These are phyloP conservation scores for Spheniscus mendiculus DNA, from an alignment of 2,113 vertebrate species.

Conservation along the genomic window DNA sequence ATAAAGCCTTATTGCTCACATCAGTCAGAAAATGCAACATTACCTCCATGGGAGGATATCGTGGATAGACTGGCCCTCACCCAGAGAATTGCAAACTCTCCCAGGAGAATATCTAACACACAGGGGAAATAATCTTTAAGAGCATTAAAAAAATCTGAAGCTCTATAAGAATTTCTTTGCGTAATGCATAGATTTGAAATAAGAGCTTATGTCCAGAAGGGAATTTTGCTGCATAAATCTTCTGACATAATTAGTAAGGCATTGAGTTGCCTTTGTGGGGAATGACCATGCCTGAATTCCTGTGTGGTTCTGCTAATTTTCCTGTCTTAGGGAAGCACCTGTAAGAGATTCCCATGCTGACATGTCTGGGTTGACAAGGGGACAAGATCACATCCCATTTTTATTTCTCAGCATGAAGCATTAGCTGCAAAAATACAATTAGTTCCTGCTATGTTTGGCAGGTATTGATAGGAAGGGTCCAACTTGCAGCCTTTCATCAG, in stretches of 20 bases:
- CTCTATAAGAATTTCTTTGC: neutral
- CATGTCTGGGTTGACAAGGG: neutral
- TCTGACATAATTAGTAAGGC: neutral
- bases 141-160: neutral
- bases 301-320: neutral
- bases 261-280: neutral
- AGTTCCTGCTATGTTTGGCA: neutral
- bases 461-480: neutral
- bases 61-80: neutral
- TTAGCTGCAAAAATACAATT: neutral
- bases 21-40: neutral
- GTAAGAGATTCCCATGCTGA: neutral
- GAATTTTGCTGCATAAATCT: neutral
- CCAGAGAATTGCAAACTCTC: neutral
- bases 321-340: neutral
- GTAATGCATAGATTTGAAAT: neutral
- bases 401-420: neutral
- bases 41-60: neutral
- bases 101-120: neutral
- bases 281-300: neutral
- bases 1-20: neutral
- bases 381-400: neutral
- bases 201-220: neutral
- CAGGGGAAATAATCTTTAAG: neutral
- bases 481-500: neutral